Conservation (phyloP, 2,113 vertebrate genomes). For the Crocuta crocuta region DNA sequence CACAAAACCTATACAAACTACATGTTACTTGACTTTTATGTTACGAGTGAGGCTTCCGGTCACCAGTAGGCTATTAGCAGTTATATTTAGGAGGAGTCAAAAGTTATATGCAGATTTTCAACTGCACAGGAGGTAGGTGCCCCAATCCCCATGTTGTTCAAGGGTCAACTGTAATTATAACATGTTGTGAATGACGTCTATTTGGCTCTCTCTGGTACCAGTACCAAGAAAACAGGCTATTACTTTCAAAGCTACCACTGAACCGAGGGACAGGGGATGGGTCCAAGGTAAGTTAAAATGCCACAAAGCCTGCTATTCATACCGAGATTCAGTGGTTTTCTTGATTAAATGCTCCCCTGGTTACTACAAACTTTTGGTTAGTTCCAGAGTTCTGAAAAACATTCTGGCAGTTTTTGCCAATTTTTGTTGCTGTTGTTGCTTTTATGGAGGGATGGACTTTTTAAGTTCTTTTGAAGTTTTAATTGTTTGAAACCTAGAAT, state of each 20-base stretch:
- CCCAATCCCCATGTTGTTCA: not conserved
- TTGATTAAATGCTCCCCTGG: not conserved
- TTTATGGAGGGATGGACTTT: not conserved
- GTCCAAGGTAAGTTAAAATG: not conserved
- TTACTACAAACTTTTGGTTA: not conserved
- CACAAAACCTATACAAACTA: not conserved
- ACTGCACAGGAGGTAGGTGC: not conserved
- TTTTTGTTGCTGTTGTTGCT: not conserved
- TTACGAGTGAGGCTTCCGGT: not conserved
- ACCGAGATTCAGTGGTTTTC: not conserved
- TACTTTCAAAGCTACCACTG: not conserved
- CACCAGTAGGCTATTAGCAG: not conserved
- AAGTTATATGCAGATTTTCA: not conserved
- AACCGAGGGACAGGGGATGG: not conserved
- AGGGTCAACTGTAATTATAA: not conserved
- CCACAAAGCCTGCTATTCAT: not conserved
- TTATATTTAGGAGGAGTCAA: not conserved
- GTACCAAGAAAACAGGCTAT: not conserved
- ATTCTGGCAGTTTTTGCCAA: not conserved
- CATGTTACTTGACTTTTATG: not conserved
- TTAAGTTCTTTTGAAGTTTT: not conserved
- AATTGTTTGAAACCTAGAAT: slow-evolving; percentile 32
- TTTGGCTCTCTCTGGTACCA: not conserved
- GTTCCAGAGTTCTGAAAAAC: not conserved
- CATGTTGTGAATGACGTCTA: not conserved